Evolutionary conservation across 1,140 invertebrate species (phyloP), one percentile per base, ranked within the genome.

Genomic region (Bombus superbus): DNA sequence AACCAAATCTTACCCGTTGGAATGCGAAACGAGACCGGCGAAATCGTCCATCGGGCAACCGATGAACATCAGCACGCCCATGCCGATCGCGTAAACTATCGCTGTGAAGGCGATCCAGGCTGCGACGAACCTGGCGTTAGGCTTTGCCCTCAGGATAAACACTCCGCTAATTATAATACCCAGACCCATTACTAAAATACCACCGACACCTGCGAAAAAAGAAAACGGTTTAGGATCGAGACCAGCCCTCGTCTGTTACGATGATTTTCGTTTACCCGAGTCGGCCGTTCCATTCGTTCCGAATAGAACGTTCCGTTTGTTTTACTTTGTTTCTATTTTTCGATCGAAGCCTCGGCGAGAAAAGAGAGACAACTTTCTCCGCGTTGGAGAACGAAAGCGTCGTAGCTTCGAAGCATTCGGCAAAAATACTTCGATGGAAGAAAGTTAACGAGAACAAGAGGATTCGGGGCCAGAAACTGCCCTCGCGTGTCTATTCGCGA

Each of bases 101-200:
- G 98, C 98, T 1, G 98, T 98, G 86, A 98, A 96, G 22, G 98
- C 98, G 73, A 98, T 98, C 98, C 98, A 99, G 22, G 97, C 97
- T 32, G 98, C 98, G 8, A 99, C 98, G 88, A 97, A 97, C 87
- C 97, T 95, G 6, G 98, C 98, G 68, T 97, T 98, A 3, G 98
- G 98, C 90, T 98, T 98, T 75, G 97, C 95, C 92, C 97, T 96
- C 62, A 98, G 94, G 85, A 99, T 98, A 86, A 98, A 98, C 53
- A 98, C 96, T 4, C 98, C 98, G 86, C 97, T 98, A 71, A 98
- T 96, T 91, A 98, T 97, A 89, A 98, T 98, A 83, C 98, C 98
- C 78, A 98, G 90, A 71, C 98, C 98, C 98, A 99, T 99, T 40
- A 99, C 98, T 75, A 99, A 95, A 90, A 99, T 99, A 86, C 98